phyloP scores from a whole-genome alignment of 2,113 vertebrate species.

The Petrocephalus zakoni region DNA sequence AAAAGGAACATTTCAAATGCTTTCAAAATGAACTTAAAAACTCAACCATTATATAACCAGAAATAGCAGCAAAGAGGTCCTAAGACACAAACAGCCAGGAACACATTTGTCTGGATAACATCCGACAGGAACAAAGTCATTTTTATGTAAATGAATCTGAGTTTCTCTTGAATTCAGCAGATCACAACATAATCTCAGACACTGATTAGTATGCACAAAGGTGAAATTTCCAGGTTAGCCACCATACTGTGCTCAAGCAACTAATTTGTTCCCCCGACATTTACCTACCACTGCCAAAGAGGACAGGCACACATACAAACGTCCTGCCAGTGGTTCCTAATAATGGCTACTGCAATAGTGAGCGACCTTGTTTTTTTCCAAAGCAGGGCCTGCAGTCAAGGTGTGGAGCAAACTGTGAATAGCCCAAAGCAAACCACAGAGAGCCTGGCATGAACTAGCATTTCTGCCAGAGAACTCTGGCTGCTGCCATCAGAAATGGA shows the following conservation, averaged over 20 bases:
- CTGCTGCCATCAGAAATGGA: conserved; percentile 35
- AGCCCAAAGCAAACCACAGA: background rate
- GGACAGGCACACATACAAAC: background rate
- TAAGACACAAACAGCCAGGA: background rate
- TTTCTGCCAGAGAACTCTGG: background rate
- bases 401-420: background rate
- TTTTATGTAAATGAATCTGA: background rate
- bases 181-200: background rate
- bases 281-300: background rate
- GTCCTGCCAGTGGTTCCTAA: background rate
- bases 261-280: background rate
- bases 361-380: background rate
- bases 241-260: background rate
- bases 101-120: background rate
- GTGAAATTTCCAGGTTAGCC: background rate
- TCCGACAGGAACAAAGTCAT: background rate
- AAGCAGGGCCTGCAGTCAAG: background rate
- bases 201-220: background rate
- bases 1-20: background rate
- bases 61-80: background rate
- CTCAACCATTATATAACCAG: background rate
- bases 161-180: background rate
- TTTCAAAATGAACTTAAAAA: background rate
- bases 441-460: background rate
- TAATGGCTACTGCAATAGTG: background rate